Conservation (phyloP, 2,888 invertebrate genomes). For the Hedya salicella region DNA sequence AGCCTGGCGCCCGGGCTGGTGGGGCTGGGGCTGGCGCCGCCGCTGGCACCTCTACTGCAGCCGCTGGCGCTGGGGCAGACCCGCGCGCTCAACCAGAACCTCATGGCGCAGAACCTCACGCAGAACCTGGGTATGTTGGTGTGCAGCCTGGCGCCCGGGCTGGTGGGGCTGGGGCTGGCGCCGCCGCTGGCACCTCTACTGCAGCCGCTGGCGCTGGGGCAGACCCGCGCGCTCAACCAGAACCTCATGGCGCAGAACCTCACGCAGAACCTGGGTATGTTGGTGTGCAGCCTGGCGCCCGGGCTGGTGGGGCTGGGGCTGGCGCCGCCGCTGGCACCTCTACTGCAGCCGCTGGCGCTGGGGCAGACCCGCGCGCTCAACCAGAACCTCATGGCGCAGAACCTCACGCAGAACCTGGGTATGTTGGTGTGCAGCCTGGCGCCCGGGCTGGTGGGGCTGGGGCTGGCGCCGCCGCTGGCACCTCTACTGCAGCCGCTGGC, state of each 20-base stretch:
- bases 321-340: slow-evolving; percentile 52
- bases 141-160: no score
- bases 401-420: no score
- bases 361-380: slow-evolving; percentile 42
- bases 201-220: slow-evolving; percentile 53
- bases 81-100: no score
- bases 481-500: slow-evolving; percentile 52
- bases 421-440: slow-evolving; percentile 60
- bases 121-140: no score
- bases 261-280: background rate
- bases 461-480: slow-evolving; percentile 55
- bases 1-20: slow-evolving; percentile 12
- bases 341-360: slow-evolving; percentile 60
- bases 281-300: slow-evolving; percentile 48
- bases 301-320: slow-evolving; percentile 56
- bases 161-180: slow-evolving; percentile 50
- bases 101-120: no score
- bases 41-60: no score
- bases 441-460: slow-evolving; percentile 68
- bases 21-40: slow-evolving; percentile 20
- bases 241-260: slow-evolving; percentile 28
- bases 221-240: slow-evolving; percentile 48
- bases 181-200: slow-evolving; percentile 64
- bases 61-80: no score
- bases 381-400: no score